phyloP scores from a whole-genome alignment of 1,140 invertebrate genomes.

The Calephelis nemesis region DNA sequence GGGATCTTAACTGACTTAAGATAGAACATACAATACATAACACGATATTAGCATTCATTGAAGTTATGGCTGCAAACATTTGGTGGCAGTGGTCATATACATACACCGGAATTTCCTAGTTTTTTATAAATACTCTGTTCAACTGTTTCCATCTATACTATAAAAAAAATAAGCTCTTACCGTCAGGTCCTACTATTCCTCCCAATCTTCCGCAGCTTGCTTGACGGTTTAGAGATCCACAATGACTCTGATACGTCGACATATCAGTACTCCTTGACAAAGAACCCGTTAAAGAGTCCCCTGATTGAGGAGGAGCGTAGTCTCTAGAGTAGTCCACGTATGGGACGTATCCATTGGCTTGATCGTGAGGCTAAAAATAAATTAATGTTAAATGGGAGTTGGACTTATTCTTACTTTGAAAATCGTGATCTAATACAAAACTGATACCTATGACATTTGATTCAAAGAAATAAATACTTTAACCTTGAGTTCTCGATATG shows the following conservation, averaged over 20 bases:
- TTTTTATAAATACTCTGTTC: too few species aligned
- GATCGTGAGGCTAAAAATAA: slow-evolving; percentile 84
- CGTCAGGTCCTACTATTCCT: slow-evolving; percentile 60
- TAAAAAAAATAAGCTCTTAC: slow-evolving; percentile 36
- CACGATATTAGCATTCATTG: neutral
- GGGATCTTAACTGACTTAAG: too few species aligned
- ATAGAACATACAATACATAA: too few species aligned
- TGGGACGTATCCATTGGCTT: slow-evolving; percentile 93
- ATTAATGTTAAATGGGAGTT: neutral
- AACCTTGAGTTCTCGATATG: too few species aligned
- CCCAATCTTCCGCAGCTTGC: slow-evolving; percentile 55
- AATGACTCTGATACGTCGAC: slow-evolving; percentile 55
- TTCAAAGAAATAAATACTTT: too few species aligned
- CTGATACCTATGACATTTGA: too few species aligned
- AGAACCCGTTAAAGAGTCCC: slow-evolving; percentile 53
- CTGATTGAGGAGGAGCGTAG: slow-evolving; percentile 85
- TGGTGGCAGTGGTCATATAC: too few species aligned
- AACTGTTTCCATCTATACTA: neutral
- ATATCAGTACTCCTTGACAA: slow-evolving; percentile 59
- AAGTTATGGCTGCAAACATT: too few species aligned
- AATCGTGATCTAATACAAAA: too few species aligned
- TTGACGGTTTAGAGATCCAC: slow-evolving; percentile 55
- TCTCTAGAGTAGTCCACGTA: slow-evolving; percentile 92
- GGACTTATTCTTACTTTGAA: too few species aligned
- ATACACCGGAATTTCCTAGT: too few species aligned